Evolutionary conservation across 2,888 invertebrate species (phyloP).

Genomic region (Stratiomys singularior): DNA sequence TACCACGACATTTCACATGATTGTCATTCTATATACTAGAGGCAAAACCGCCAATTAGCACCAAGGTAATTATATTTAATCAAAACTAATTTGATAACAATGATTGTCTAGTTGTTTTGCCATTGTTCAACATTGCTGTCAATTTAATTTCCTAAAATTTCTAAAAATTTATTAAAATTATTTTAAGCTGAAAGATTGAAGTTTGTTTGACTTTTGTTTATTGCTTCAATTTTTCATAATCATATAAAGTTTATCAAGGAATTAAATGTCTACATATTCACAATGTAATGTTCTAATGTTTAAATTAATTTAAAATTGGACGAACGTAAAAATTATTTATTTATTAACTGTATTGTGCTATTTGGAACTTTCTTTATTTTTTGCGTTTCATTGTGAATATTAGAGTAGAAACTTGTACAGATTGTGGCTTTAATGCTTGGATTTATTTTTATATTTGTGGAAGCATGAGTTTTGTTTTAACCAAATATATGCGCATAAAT

Average conservation of each 20-base stretch:
- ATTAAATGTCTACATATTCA: background rate
- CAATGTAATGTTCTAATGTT: slow-evolving; percentile 1
- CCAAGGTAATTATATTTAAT: slow-evolving; percentile 48
- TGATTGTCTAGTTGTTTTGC: background rate
- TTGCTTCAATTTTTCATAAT: slow-evolving; percentile 10
- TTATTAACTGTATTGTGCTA: background rate
- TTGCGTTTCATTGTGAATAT: slow-evolving; percentile 3
- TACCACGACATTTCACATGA: slow-evolving; percentile 40
- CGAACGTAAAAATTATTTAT: background rate
- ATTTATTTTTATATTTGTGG: too few relatives aligned
- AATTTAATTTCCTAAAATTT: too few relatives aligned
- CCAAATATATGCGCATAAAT: background rate
- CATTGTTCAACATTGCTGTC: too few relatives aligned
- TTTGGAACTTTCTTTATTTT: background rate
- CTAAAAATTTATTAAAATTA: slow-evolving; percentile 35
- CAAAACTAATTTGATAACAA: slow-evolving; percentile 1
- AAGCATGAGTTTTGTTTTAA: background rate
- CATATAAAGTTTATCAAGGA: background rate
- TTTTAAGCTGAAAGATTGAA: background rate
- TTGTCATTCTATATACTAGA: slow-evolving; percentile 32
- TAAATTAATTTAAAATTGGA: background rate
- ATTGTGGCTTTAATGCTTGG: slow-evolving; percentile 13
- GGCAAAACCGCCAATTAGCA: slow-evolving; percentile 46
- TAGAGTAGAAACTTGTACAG: slow-evolving; percentile 17
- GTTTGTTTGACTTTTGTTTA: slow-evolving; percentile 44